phyloP scores from a whole-genome alignment of 2,113 vertebrate species.

The Psephotus haematonotus region DNA sequence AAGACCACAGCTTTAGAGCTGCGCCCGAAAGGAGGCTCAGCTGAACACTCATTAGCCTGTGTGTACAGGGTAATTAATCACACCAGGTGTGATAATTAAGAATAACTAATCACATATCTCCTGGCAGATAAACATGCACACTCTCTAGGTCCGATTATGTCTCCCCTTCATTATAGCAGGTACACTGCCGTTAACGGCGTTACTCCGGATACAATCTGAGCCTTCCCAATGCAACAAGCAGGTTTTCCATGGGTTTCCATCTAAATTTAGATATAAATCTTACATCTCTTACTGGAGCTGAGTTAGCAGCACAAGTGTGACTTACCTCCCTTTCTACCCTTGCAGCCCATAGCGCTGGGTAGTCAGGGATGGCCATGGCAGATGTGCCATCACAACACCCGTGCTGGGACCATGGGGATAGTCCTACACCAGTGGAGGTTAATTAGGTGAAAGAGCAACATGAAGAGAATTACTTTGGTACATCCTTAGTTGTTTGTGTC shows the following conservation, averaged over 20 bases:
- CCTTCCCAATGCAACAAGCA: not conserved
- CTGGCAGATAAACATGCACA: not conserved
- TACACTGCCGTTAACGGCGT: rapidly evolving
- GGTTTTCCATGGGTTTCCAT: not conserved
- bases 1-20: not conserved
- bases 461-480: not conserved
- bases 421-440: not conserved
- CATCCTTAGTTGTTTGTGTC: not conserved
- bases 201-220: not conserved
- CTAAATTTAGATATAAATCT: not conserved
- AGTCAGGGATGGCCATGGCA: not conserved
- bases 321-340: not conserved
- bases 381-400: too few relatives aligned
- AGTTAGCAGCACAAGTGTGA: not conserved
- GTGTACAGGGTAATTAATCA: not conserved
- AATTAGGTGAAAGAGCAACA: not conserved
- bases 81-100: not conserved
- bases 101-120: not conserved
- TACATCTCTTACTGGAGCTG: not conserved
- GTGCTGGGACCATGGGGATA: not conserved
- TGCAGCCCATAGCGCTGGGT: not conserved
- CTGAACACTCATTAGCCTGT: not conserved
- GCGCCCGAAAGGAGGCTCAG: not conserved
- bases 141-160: not conserved
- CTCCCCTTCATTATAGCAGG: rapidly evolving